Base-by-base conservation (phyloP, 1,140 invertebrate species). In the Diorhabda sublineata region DNA sequence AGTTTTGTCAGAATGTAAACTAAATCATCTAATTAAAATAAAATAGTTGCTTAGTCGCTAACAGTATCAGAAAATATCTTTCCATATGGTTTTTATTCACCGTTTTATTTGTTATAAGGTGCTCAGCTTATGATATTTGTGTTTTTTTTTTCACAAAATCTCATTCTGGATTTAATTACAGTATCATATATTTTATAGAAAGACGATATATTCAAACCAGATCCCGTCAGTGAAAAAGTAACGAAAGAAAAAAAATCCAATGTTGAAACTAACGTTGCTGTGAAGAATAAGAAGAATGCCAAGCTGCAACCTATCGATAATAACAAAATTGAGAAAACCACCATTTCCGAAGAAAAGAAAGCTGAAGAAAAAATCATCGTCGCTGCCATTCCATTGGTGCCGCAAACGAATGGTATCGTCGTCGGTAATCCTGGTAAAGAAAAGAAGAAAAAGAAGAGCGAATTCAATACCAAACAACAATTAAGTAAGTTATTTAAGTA, bases 381-480 rank as follows among this genome's bases (percentile, higher is more conserved):
- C 3, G 59, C 58, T 5, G 26, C 42, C 7, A 59, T 45, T 45
- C 45, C 67, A 45, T 47, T 43, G 42, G 26, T 58, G 7, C 59
- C 60, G 5, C 67, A 64, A 45, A 69, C 58, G 4, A 59, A 71
- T 26, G 65, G 65, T n/a, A 45, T 60, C n/a, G 65, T 67, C 44
- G 52, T 60, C 41, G 64, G 52, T 42, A 75, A 70, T 61, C 45
- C 59, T 57, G 70, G 66, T 6, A 84, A 84, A 66, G 83, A 85
- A 57, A 82, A 84, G 8, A 87, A 85, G 72, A 86, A 85, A 71
- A 81, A 81, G 56, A 86, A 85, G 71, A 83, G 81, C 74, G 85
- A 85, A 68, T 81, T 83, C 66, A 84, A 84, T 62, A 81, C 83
- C 52, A 74, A 84, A 47, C 82, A 84, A 61, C 84, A 85, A 72